Percentiles rank a stretch among this genome's conserved stretches.
Evolutionary conservation across 2,888 invertebrate species (phyloP).

Genomic region (Eugnorisma glareosa): DNA sequence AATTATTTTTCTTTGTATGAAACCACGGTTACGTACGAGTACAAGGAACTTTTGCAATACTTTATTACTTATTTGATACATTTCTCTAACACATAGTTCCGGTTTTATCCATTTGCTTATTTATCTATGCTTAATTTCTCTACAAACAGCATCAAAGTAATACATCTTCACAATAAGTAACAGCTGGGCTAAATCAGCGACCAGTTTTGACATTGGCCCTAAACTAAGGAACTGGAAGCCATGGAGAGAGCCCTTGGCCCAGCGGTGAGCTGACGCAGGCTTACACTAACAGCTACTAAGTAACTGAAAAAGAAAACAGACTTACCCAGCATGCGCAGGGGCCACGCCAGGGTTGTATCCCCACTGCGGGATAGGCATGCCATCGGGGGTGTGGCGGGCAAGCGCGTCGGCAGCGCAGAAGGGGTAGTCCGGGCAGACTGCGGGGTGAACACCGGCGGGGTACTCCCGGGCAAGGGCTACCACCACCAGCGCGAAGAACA

Average conservation of each 20-base stretch:
- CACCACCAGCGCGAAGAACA: slow-evolving; percentile 85
- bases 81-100: background rate
- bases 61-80: no score
- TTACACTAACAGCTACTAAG: background rate
- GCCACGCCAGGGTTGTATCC: slow-evolving; percentile 72
- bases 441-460: slow-evolving; percentile 90
- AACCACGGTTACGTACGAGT: no score
- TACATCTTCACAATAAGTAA: background rate
- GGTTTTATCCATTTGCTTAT: background rate
- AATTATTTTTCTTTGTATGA: no score
- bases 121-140: background rate
- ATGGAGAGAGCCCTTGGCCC: background rate
- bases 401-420: slow-evolving; percentile 86
- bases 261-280: background rate
- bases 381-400: slow-evolving; percentile 85
- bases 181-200: background rate
- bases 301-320: background rate
- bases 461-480: slow-evolving; percentile 87
- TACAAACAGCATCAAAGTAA: background rate
- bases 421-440: slow-evolving; percentile 91
- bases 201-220: background rate
- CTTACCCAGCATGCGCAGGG: slow-evolving; percentile 66
- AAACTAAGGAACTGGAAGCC: background rate
- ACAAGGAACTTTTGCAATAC: no score
- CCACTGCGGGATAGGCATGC: slow-evolving; percentile 87